phyloP scores from a whole-genome alignment of 53 echinoderm and acorn worm genomes.

The Holothuria leucospilota region DNA sequence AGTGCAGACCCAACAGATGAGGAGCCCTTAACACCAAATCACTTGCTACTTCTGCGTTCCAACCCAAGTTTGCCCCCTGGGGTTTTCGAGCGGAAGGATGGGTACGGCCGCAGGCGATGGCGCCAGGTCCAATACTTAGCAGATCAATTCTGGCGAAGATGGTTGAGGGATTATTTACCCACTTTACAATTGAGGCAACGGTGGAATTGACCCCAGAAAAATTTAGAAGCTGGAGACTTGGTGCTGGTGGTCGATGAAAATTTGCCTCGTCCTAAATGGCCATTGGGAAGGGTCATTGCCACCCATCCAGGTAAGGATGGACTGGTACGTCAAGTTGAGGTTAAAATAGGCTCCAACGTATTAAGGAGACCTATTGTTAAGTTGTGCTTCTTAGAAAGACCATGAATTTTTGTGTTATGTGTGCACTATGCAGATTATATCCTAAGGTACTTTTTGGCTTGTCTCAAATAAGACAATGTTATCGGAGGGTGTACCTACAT shows the following conservation, averaged over 20 bases:
- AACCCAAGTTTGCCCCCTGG: too few species aligned
- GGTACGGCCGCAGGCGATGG: neutral
- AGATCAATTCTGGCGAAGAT: neutral
- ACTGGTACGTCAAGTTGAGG: neutral
- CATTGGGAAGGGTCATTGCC: neutral
- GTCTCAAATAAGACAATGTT: too few species aligned
- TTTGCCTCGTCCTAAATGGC: conserved; percentile 1
- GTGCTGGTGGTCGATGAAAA: neutral
- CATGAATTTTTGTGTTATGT: too few species aligned
- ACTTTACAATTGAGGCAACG: conserved; percentile 14
- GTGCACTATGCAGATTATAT: too few species aligned
- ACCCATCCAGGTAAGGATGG: neutral
- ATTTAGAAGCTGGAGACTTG: neutral
- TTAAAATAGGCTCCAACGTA: neutral
- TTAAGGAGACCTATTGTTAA: conserved; percentile 13
- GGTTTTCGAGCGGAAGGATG: neutral
- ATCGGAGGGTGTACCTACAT: too few species aligned
- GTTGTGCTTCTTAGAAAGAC: neutral
- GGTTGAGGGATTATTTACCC: neutral
- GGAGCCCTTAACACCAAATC: too few species aligned
- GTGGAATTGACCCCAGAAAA: neutral
- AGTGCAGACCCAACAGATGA: too few species aligned
- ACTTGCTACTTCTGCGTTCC: too few species aligned
- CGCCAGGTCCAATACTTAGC: neutral
- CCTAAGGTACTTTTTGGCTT: too few species aligned